Conservation (phyloP, 2,797 vertebrate species). For the Chloroceryle inda region DNA sequence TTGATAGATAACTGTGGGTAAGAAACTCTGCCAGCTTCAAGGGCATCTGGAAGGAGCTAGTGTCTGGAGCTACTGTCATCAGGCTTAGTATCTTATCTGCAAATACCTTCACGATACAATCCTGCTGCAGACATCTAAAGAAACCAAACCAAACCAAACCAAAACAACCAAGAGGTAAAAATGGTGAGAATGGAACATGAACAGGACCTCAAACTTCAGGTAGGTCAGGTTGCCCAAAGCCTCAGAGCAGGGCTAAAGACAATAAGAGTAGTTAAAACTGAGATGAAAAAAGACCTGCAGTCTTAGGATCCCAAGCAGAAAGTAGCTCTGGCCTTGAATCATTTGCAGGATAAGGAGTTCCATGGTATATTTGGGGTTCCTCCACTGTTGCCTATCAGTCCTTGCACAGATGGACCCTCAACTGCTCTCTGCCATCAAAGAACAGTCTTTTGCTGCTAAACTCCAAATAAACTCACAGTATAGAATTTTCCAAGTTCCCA, state of each 20-base stretch:
- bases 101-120: not conserved
- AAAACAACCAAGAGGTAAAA: not conserved
- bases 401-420: rapidly evolving
- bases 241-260: not conserved
- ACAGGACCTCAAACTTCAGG: not conserved
- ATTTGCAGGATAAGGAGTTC: not conserved
- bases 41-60: not conserved
- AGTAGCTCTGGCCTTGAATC: not conserved
- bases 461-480: not conserved
- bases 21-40: not conserved
- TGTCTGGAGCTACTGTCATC: not conserved
- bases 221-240: not conserved
- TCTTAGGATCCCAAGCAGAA: not conserved
- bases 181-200: not conserved
- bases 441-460: not conserved
- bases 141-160: not conserved
- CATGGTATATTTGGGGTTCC: not conserved
- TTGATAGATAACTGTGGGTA: not conserved
- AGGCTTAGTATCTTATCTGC: not conserved
- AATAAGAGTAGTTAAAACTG: not conserved
- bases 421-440: rapidly evolving
- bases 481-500: not conserved
- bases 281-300: not conserved
- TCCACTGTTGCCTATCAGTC: not conserved
- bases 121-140: not conserved